Percentiles rank a stretch among this genome's conserved stretches.
Evolutionary conservation across 1,140 invertebrate genomes (phyloP).

Genomic region (Oncopeltus fasciatus): DNA sequence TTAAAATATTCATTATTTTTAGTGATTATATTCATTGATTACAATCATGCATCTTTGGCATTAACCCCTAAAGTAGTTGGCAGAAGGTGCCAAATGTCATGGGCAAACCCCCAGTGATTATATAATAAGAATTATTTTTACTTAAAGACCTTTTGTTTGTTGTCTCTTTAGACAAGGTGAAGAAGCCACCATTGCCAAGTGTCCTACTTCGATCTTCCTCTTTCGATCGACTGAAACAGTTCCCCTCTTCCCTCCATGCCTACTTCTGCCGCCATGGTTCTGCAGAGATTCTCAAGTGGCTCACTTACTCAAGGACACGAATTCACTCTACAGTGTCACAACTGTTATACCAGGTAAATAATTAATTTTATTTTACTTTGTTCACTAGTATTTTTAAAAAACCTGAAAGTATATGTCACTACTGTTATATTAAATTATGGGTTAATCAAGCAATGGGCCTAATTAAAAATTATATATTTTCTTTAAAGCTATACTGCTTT

Average conservation of each 20-base stretch:
- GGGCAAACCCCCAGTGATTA: too few species aligned
- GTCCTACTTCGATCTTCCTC: constrained; percentile 8
- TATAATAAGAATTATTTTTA: background rate
- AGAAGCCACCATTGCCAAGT: background rate
- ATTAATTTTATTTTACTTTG: background rate
- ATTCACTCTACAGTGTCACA: background rate
- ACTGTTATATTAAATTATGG: too few species aligned
- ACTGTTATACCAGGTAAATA: background rate
- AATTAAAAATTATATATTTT: too few species aligned
- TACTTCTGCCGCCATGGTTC: constrained; percentile 12
- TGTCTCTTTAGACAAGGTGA: constrained; percentile 8
- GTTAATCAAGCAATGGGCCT: too few species aligned
- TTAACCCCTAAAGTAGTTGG: too few species aligned
- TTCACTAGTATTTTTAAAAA: background rate
- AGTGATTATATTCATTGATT: too few species aligned
- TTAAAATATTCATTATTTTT: too few species aligned
- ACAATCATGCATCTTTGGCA: too few species aligned
- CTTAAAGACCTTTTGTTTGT: background rate
- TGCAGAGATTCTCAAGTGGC: background rate
- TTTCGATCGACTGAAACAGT: constrained; percentile 10
- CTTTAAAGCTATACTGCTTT: too few species aligned
- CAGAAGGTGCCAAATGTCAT: too few species aligned
- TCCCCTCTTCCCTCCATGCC: background rate
- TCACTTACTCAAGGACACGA: background rate
- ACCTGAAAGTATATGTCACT: too few species aligned